phyloP scores from a whole-genome alignment of 2,888 invertebrate species.

The Drosophila borborema region DNA sequence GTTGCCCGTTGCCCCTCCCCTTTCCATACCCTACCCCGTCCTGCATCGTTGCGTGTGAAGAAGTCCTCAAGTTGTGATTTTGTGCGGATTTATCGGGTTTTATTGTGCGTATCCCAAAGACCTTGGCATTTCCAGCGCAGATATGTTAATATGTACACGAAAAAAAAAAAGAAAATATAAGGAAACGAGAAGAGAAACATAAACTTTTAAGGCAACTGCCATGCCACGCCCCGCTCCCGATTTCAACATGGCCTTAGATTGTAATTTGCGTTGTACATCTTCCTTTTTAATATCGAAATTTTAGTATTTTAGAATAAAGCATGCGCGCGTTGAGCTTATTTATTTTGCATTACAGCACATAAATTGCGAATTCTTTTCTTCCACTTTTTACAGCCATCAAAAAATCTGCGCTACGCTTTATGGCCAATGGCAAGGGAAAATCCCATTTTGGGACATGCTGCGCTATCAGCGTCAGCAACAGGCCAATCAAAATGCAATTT shows the following conservation, averaged over 20 bases:
- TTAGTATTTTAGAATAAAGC: slow-evolving; percentile 16
- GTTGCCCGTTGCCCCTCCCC: not conserved
- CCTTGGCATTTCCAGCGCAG: slow-evolving; percentile 65
- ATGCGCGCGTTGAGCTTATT: slow-evolving; percentile 42
- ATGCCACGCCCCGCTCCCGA: slow-evolving; percentile 22
- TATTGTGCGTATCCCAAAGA: slow-evolving; percentile 71
- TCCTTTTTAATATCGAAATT: slow-evolving; percentile 42
- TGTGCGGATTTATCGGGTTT: slow-evolving; percentile 68
- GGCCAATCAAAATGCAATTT: slow-evolving; percentile 78
- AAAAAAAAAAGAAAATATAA: not conserved
- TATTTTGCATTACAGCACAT: slow-evolving; percentile 60
- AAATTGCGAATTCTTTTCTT: slow-evolving; percentile 37
- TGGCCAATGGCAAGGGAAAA: slow-evolving; percentile 22
- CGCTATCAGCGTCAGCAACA: slow-evolving; percentile 67
- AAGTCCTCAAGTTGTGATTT: slow-evolving; percentile 76
- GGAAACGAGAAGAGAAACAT: slow-evolving; percentile 33
- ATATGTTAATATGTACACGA: slow-evolving; percentile 61
- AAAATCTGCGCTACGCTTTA: slow-evolving; percentile 49
- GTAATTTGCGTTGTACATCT: slow-evolving; percentile 21
- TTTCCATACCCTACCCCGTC: not conserved
- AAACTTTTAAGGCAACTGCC: slow-evolving; percentile 65
- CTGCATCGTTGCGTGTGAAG: slow-evolving; percentile 63
- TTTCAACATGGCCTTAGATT: slow-evolving; percentile 13
- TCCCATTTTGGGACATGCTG: slow-evolving; percentile 43
- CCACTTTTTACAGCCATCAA: slow-evolving; percentile 29